Evolutionary conservation across 2,888 invertebrate genomes (phyloP).

Genomic region (Andrena flavipes): DNA sequence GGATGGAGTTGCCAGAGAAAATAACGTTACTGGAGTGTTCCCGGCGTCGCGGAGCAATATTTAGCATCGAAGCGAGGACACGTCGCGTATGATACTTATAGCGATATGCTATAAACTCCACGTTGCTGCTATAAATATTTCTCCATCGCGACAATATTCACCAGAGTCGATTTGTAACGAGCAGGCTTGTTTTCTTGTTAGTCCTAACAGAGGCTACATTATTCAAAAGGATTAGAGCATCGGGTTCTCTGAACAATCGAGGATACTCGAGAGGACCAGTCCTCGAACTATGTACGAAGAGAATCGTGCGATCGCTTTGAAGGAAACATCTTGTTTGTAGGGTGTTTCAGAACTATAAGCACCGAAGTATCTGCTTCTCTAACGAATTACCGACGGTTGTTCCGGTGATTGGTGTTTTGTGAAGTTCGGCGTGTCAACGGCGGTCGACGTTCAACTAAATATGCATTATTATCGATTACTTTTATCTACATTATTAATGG

Average conservation of each 20-base stretch:
- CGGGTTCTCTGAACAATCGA: neutral
- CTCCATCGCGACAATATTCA: slow-evolving; percentile 15
- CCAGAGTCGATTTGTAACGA: slow-evolving; percentile 1
- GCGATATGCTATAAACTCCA: slow-evolving; percentile 33
- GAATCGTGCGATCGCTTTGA: neutral
- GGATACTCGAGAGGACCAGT: neutral
- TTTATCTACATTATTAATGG: no score
- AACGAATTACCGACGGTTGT: no score
- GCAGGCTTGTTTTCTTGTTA: neutral
- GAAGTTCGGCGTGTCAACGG: no score
- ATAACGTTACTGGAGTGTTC: slow-evolving; percentile 23
- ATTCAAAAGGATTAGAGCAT: neutral
- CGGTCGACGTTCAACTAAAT: no score
- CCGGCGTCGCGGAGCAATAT: slow-evolving; percentile 19
- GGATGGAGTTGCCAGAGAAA: slow-evolving; percentile 31
- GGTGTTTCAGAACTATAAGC: no score
- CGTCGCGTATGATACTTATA: slow-evolving; percentile 33
- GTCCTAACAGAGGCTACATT: neutral
- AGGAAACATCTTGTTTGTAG: no score
- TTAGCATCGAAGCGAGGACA: slow-evolving; percentile 38
- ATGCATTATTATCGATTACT: no score
- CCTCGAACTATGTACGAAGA: no score
- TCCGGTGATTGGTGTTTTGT: no score
- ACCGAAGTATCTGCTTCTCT: no score
- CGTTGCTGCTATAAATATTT: neutral